Percentiles rank a stretch among this genome's conserved stretches.
These are phyloP conservation scores for Diachasmimorpha longicaudata DNA, from an alignment of 1,140 invertebrate genomes.

Conservation along the genomic window DNA sequence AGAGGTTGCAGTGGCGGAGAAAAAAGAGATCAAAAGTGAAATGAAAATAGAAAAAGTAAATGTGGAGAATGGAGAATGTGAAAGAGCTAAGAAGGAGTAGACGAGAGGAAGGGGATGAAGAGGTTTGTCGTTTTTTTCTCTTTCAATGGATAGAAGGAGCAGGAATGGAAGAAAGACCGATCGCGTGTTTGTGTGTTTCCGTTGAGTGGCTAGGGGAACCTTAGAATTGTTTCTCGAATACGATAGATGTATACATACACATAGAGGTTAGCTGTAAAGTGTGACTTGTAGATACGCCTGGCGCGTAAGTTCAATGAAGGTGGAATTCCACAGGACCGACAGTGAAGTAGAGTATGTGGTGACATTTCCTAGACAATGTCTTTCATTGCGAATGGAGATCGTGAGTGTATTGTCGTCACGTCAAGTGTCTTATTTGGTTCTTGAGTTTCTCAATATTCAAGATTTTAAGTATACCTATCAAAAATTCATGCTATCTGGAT, in stretches of 20 bases:
- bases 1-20: neutral
- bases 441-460: no score
- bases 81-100: neutral
- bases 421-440: neutral
- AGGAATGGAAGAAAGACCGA: neutral
- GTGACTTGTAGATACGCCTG: conserved; percentile 3
- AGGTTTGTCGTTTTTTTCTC: conserved; percentile 7
- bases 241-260: neutral
- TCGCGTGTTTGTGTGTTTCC: neutral
- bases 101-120: conserved; percentile 7
- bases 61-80: conserved; percentile 1
- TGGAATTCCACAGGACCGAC: neutral
- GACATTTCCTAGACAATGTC: conserved; percentile 13
- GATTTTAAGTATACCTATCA: no score
- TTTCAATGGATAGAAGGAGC: neutral
- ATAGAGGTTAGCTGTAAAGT: neutral
- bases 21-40: neutral
- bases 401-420: neutral
- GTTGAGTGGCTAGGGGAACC: neutral
- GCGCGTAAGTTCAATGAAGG: conserved; percentile 3
- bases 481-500: no score
- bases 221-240: neutral
- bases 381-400: neutral
- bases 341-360: neutral
- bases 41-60: neutral